Evolutionary conservation across 2,888 invertebrate genomes (phyloP), one percentile per base, ranked within the genome.

Genomic region (Nephrotoma appendiculata): DNA sequence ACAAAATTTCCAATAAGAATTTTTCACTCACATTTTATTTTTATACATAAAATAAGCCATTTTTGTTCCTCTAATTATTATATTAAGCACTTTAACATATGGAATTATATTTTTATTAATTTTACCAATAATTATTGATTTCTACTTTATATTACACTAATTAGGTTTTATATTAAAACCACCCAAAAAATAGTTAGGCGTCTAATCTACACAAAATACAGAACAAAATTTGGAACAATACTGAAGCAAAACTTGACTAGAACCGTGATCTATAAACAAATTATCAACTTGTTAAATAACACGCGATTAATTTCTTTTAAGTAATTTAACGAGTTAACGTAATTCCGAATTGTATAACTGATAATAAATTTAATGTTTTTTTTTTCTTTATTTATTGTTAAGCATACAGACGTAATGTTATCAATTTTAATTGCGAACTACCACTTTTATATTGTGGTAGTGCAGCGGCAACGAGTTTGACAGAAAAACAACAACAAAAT

Each of bases 11-110:
- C 71, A 71, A 71, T 31, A 71, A 5, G 71, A 31, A 71, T 71
- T 71, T 31, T 5, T 31, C 71, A 84, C 84, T 84, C 84, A 84
- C 84, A 84, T 41, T 84, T 43, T 84, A 84, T 84, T 84, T 84
- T 84, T 84, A 15, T 41, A 84, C 84, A 84, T 84, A 84, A 84
- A 84, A 84, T 84, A 84, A 42, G 84, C 84, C 84, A 84, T 84
- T 84, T 42, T 84, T 9, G 71, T 71, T 71, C 71, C 71, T 71
- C 31, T 19, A 31, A 71, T 71, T 71, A 71, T 31, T 7, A 71
- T 71, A 71, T 71, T 71, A 71, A 71, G 9, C 71, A 71, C 71
- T 71, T 71, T 71, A 71, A 71, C 71, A 71, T 71, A 71, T 31
- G 71, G 71, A 71, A 71, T 9, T 31, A 71, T 71, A 31, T 7